Percentiles rank a stretch among this genome's conserved stretches.
Evolutionary conservation across 2,888 invertebrate genomes (phyloP).

Genomic region (Oxycera nigricornis): DNA sequence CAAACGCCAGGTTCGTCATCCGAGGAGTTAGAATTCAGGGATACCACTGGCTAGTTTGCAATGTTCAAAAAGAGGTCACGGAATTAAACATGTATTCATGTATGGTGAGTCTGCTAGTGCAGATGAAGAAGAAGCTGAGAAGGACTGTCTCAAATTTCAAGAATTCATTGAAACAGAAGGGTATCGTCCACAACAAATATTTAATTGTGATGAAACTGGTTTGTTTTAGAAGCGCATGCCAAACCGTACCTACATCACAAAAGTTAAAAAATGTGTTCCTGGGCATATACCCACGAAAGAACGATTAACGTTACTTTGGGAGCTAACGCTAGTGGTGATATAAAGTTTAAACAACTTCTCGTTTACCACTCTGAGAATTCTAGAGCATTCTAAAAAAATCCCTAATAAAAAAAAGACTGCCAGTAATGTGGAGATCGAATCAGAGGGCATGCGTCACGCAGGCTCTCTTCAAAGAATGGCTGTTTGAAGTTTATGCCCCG

Average conservation of each 20-base stretch:
- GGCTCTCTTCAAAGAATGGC: no score
- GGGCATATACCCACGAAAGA: not conserved
- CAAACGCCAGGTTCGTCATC: no score
- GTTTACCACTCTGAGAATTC: not conserved
- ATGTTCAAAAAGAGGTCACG: not conserved
- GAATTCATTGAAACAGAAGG: not conserved
- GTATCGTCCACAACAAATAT: not conserved
- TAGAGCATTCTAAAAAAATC: no score
- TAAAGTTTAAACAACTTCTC: not conserved
- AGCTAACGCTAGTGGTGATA: not conserved
- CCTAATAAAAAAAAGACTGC: no score
- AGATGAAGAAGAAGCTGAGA: not conserved
- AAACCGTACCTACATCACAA: not conserved
- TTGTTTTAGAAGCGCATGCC: not conserved
- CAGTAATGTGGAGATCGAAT: no score
- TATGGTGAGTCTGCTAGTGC: not conserved
- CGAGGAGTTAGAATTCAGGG: not conserved
- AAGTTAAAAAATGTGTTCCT: not conserved
- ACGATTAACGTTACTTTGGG: not conserved
- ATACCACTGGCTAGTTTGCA: not conserved
- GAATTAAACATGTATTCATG: not conserved
- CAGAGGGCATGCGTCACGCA: no score
- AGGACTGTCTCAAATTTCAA: not conserved
- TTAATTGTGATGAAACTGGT: not conserved
- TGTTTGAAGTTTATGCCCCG: no score